Evolutionary conservation across 2,797 vertebrate genomes (phyloP), one percentile per base, ranked within the genome.

Genomic region (Erpetoichthys calabaricus): DNA sequence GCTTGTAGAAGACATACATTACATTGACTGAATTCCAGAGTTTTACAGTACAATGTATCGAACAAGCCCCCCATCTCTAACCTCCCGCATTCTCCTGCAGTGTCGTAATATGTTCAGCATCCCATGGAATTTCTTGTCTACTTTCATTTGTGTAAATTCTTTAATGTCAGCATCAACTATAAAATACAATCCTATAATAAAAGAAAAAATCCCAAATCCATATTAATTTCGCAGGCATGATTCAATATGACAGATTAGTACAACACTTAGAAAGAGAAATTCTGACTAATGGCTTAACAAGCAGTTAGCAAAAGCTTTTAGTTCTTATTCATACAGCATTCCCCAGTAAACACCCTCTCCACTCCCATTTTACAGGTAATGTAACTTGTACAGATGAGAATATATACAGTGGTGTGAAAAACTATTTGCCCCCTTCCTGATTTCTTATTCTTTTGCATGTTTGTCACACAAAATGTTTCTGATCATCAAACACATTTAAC

Each of bases 151-250:
- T 0, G 88, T 81, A 61, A 97, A 92, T 41, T 87, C 84, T 47
- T 73, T 83, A 47, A 98, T 72, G 51, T 98, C 94, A 1, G 84
- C 85, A 51, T 97, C 92, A 71, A 98, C 92, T n/a, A 98, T 56
- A 45, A 98, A 98, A 62, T 76, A 87, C 1, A 73, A 70, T 58
- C 88, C 94, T 98, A 76, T 47, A 55, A 55, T 55, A 25, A 25
- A 56, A 5, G 47, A 46, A 44, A 3, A 9, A 4, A 7, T 6
- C n/a, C 3, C n/a, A 7, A 7, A 47, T n/a, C 47, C 47, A 3
- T 7, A n/a, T 7, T 7, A 7, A 49, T n/a, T 49, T 49, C n/a
- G 7, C 47, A 7, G 47, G 47, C 7, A 49, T 6, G n/a, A n/a
- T 51, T 51, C 5, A 51, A 51, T 45, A 45, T 6, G 5, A 6